Conservation (phyloP, 2,113 vertebrate genomes). For the Xiphophorus maculatus region DNA sequence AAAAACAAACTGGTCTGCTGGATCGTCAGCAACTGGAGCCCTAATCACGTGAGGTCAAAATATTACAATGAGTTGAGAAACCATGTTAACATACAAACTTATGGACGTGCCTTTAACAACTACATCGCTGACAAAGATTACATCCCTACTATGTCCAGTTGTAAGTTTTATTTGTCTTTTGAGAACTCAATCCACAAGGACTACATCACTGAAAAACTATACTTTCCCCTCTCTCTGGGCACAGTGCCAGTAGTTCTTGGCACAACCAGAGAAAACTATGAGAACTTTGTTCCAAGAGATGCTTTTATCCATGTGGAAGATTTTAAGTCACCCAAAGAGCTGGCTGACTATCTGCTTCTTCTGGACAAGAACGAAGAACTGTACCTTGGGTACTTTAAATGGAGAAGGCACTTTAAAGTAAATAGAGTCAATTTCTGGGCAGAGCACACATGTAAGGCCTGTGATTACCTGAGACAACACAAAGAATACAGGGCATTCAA, state of each 20-base stretch:
- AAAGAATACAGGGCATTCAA: constrained; percentile 92
- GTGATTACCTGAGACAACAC: constrained; percentile 92
- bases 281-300: constrained; percentile 94
- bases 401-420: constrained; percentile 94
- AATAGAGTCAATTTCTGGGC: constrained; percentile 93
- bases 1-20: constrained; percentile 96
- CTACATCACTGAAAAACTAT: constrained; percentile 98
- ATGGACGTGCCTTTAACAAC: constrained; percentile 92
- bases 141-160: constrained; percentile 92
- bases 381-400: constrained; percentile 94
- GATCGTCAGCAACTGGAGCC: constrained; percentile 97
- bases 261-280: constrained; percentile 92
- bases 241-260: constrained; percentile 94
- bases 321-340: constrained; percentile 91
- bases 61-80: constrained; percentile 90
- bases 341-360: constrained; percentile 92
- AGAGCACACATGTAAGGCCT: constrained; percentile 94
- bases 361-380: constrained; percentile 94
- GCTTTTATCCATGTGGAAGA: constrained; percentile 97
- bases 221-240: constrained; percentile 92
- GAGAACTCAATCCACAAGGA: constrained; percentile 98
- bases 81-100: constrained; percentile 84
- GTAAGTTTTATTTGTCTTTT: constrained; percentile 96
- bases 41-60: constrained; percentile 64
- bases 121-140: constrained; percentile 91